Base-by-base conservation (phyloP, 2,888 invertebrate genomes). In the Mechanitis messenoides region DNA sequence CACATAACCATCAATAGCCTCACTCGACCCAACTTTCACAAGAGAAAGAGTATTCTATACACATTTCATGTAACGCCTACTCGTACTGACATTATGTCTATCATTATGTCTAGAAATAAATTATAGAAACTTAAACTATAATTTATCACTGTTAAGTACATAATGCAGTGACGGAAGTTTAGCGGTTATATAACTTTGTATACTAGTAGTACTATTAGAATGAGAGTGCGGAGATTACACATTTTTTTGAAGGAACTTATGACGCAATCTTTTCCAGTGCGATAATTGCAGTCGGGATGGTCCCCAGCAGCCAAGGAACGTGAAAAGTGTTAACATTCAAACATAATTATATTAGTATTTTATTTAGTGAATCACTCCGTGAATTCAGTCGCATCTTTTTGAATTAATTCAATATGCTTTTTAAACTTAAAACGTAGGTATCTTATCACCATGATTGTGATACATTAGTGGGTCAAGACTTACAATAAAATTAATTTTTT, bases 1-100 rank as follows among this genome's bases (percentile, higher is more conserved):
- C 59, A 58, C 58, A 53, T 76, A 2, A 5, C 69, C 77, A 73
- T 85, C 83, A 81, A 84, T 82, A 79, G 81, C 0, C 35, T 35
- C 77, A 75, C 84, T 83, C 83, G 84, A 85, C 85, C 84, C 71
- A 83, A 71, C 80, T 79, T 80, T 79, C 76, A 71, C 71, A 68
- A 68, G 74, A 81, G 85, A 85, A 84, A 81, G 78, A 74, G 68
- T 70, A 68, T 71, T 71, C 73, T 73, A 80, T 85, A 81, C 83
- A 86, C 78, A 68, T 77, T 81, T 83, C 78, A 85, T 83, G 78
- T 78, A 81, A 76, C 73, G 74, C 74, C 77, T 72, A 33, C 59
- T 33, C 50, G 20, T 56, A 62, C 47, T 68, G 58, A 35, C 35
- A 4, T 35, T 35, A 5, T 5, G n/a, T 35, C 3, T 35, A 35